Base-by-base conservation (phyloP, 1,140 invertebrate genomes). In the Caerostris extrusa region DNA sequence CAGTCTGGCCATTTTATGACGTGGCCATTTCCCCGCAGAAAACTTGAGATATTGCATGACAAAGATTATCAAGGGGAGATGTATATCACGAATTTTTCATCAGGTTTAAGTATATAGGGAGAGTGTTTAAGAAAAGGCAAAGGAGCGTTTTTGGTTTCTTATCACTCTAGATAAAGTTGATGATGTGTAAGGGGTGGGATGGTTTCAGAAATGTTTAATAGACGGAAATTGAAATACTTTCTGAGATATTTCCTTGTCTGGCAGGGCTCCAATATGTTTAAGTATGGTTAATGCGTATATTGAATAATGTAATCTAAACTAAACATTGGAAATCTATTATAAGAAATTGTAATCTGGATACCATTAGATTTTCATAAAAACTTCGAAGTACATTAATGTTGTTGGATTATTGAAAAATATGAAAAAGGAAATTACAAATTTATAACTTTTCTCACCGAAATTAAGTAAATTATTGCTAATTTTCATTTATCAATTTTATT, bases 51-150 rank as follows among this genome's bases (percentile, higher is more conserved):
- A 77, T 77, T 12, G 71, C 10, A 77, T 53, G 71, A 77, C 71
- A 77, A 50, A 77, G 71, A 77, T 77, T 77, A 77, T 77, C 71
- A 77, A 34, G 34, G 34, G 71, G 71, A 77, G 34, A 77, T 77
- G 71, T 77, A 77, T 77, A 77, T 77, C 71, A 3, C 34, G 53
- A 53, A 77, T 77, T 77, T 77, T 77, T 77, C 71, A 77, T 77
- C 71, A 77, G 50, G 19, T 77, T 77, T 77, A 77, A 77, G 71
- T 77, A 53, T 77, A 77, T 10, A 34, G 69, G 71, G 53, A 34
- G 50, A 53, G 71, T 77, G 50, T 77, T 50, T 34, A 12, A 34
- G n/a, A 50, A 50, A 19, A 50, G 50, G 12, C 8, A 34, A 34
- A 3, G 71, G 71, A 10, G 10, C 50, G 71, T 53, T 50, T 53